phyloP scores from a whole-genome alignment of 1,140 invertebrate genomes.

The Neodiprion fabricii region DNA sequence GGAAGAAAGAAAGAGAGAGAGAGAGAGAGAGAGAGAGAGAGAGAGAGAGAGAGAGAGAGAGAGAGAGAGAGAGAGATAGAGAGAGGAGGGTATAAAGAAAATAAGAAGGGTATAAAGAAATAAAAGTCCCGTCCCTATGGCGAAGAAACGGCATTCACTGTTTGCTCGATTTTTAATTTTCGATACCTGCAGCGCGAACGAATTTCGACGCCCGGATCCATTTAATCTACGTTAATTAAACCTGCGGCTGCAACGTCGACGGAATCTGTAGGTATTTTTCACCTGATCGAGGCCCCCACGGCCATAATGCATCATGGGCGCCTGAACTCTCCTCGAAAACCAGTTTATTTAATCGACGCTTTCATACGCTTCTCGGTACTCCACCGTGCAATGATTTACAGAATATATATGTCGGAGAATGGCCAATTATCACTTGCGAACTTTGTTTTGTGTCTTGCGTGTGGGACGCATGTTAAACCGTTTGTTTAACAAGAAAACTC shows the following conservation, averaged over 20 bases:
- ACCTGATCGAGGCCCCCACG: neutral
- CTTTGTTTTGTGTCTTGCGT: no score
- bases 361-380: no score
- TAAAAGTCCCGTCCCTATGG: no score
- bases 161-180: constrained; percentile 6
- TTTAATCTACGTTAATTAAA: neutral
- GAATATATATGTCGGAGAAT: no score
- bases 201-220: neutral
- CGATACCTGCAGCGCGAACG: neutral
- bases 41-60: no score
- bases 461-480: no score
- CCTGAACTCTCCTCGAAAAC: constrained; percentile 1
- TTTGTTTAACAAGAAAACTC: no score
- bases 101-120: neutral
- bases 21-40: neutral
- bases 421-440: no score
- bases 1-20: neutral
- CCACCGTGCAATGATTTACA: no score
- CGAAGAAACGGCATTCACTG: neutral
- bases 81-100: neutral
- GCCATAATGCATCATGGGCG: neutral
- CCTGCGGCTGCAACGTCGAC: neutral
- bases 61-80: neutral
- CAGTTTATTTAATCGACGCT: constrained; percentile 2
- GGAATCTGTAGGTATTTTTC: neutral